Conservation (phyloP, 2,113 vertebrate species). For the Tetrax tetrax region DNA sequence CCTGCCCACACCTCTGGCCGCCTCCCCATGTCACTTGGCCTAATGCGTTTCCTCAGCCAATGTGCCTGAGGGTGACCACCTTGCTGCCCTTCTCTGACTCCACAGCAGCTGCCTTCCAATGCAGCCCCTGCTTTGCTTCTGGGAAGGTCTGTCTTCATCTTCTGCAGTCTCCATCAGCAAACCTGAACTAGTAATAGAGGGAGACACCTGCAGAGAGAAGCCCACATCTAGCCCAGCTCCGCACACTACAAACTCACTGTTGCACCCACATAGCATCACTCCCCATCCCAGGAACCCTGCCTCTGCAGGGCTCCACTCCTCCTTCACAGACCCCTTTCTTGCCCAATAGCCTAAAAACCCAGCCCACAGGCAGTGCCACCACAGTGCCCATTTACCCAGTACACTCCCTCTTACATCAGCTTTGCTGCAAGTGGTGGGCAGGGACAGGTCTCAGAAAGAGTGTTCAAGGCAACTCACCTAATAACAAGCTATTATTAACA, state of each 20-base stretch:
- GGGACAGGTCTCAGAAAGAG: neutral
- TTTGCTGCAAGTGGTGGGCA: neutral
- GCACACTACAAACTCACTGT: neutral
- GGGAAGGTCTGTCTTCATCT: neutral
- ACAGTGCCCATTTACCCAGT: neutral
- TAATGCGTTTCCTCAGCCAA: neutral
- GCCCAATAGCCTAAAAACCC: neutral
- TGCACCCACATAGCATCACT: neutral
- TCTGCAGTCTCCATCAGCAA: neutral
- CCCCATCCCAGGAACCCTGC: neutral
- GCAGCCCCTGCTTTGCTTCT: neutral
- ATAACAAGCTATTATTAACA: no score
- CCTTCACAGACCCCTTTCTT: neutral
- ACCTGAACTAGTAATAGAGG: neutral
- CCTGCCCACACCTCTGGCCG: neutral
- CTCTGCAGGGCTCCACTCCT: neutral
- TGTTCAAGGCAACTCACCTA: neutral
- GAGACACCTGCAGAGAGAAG: neutral
- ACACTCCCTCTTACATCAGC: neutral
- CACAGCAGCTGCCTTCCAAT: neutral
- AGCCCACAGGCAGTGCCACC: neutral
- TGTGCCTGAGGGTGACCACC: no score
- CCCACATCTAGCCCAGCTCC: neutral
- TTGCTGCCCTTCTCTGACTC: neutral
- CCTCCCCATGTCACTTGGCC: neutral